These are phyloP conservation scores for Erethizon dorsatum DNA, from an alignment of 2,797 vertebrate genomes.

Conservation along the genomic window DNA sequence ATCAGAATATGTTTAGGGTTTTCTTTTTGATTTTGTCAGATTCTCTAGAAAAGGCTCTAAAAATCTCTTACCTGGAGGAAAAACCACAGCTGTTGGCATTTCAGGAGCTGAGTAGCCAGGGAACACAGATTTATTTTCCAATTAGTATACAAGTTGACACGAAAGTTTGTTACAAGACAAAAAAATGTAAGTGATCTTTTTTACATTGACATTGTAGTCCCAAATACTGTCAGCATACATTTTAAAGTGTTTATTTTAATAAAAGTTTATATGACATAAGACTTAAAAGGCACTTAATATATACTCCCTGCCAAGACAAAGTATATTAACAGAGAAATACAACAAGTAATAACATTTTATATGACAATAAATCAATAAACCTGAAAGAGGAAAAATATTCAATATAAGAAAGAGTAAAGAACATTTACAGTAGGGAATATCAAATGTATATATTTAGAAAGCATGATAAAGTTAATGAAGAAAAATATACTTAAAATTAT, in stretches of 20 bases:
- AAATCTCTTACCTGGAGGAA: neutral
- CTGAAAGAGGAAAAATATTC: neutral
- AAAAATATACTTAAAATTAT: conserved; percentile 31
- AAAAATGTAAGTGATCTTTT: neutral
- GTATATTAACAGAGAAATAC: neutral
- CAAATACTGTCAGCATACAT: neutral
- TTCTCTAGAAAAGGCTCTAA: neutral
- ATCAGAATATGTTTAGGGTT: neutral
- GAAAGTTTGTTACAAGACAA: neutral
- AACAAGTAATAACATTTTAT: neutral
- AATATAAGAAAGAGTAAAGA: neutral
- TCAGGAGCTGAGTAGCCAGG: neutral
- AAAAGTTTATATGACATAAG: neutral
- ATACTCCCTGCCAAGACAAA: neutral
- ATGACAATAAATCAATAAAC: neutral
- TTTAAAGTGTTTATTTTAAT: conserved; percentile 43
- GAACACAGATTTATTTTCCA: neutral
- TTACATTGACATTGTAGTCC: neutral
- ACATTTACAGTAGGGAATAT: neutral
- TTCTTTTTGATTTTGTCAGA: neutral
- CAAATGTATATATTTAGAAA: neutral
- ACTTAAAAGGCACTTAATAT: neutral
- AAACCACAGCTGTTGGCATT: neutral
- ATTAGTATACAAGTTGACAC: neutral
- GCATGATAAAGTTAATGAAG: neutral